Conservation (phyloP, 1,140 invertebrate genomes). For the Asbolus verrucosus region DNA sequence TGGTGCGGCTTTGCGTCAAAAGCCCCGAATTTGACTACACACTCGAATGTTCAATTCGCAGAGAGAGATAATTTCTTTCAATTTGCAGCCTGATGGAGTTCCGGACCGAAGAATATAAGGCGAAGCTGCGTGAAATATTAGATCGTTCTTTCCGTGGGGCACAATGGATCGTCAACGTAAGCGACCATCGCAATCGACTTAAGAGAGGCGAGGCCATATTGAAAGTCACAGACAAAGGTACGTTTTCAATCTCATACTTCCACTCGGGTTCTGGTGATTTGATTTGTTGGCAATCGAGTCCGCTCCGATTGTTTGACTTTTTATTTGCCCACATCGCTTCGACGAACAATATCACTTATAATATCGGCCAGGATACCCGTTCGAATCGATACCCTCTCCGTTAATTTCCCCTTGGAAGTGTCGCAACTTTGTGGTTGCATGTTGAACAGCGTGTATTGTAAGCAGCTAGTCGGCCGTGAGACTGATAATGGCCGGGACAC, state of each 20-base stretch:
- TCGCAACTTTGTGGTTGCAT: slow-evolving; percentile 44
- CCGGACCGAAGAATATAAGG: slow-evolving; percentile 46
- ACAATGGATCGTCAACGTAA: slow-evolving; percentile 57
- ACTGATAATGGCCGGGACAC: slow-evolving; percentile 48
- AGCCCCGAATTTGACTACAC: slow-evolving; percentile 18
- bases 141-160: slow-evolving; percentile 46
- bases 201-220: slow-evolving; percentile 49
- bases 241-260: slow-evolving; percentile 51
- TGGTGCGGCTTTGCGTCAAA: slow-evolving; percentile 25
- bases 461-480: slow-evolving; percentile 51
- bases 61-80: slow-evolving; percentile 47
- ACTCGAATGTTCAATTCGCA: slow-evolving; percentile 18
- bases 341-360: slow-evolving; percentile 22
- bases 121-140: slow-evolving; percentile 53
- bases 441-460: slow-evolving; percentile 48
- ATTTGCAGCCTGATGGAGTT: slow-evolving; percentile 48
- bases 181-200: slow-evolving; percentile 52
- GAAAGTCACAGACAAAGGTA: slow-evolving; percentile 57
- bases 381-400: slow-evolving; percentile 24
- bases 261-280: slow-evolving; percentile 46
- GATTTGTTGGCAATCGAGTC: slow-evolving; percentile 57
- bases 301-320: slow-evolving; percentile 50
- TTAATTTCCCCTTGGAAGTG: slow-evolving; percentile 46
- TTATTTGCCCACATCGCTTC: slow-evolving; percentile 45
- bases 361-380: slow-evolving; percentile 24